A percentile compares a stretch with the other conserved stretches of the same genome.
phyloP scores from a whole-genome alignment of 2,113 vertebrate species.

The human (Homo sapiens) region DNA sequence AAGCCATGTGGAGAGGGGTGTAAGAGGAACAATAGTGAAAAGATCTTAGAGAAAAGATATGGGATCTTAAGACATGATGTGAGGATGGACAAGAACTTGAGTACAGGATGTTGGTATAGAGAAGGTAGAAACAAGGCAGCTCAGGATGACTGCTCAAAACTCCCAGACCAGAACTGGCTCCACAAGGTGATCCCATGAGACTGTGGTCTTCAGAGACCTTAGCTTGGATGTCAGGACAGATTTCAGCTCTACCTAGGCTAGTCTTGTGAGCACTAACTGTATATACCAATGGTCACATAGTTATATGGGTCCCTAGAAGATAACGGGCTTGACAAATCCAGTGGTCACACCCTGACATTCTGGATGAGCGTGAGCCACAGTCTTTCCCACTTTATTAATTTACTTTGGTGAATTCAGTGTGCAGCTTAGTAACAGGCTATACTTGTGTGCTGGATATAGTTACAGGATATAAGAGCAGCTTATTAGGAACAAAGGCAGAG shows the following conservation, averaged over 20 bases:
- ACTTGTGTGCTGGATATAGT: neutral
- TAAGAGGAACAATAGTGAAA: neutral
- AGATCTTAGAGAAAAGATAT: neutral
- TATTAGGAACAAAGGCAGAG: constrained; percentile 31
- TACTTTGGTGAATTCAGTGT: constrained; percentile 27
- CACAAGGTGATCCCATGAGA: neutral
- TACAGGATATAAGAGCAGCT: neutral
- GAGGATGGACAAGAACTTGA: neutral
- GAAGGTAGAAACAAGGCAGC: neutral
- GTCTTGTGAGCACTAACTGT: neutral
- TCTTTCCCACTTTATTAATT: constrained; percentile 25
- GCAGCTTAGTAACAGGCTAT: constrained; percentile 21
- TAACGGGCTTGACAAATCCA: neutral
- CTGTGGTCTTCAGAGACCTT: constrained; percentile 3
- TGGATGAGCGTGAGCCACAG: neutral
- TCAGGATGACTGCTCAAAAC: neutral
- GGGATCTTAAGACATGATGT: neutral
- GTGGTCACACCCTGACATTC: neutral
- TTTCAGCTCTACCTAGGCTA: neutral
- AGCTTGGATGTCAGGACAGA: neutral
- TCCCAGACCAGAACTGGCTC: neutral
- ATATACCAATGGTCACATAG: neutral
- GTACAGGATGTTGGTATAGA: neutral
- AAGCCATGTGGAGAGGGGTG: neutral
- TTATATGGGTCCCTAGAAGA: neutral